These are phyloP conservation scores for Berghia stephanieae DNA, from an alignment of 1,140 invertebrate species.

Conservation along the genomic window DNA sequence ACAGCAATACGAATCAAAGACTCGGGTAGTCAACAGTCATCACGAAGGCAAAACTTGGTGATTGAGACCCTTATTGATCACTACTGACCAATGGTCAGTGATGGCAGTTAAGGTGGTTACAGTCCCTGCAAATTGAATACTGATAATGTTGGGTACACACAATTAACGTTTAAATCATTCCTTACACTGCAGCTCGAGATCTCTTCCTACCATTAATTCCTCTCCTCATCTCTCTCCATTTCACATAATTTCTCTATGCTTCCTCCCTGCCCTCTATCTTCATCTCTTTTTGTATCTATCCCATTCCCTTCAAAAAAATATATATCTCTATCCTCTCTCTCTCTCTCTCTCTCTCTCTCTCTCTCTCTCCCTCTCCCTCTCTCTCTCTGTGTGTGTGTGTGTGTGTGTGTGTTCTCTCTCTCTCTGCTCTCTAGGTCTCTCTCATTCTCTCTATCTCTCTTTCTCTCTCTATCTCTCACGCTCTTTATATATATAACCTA, in stretches of 20 bases:
- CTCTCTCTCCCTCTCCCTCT: background rate
- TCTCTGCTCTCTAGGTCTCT: background rate
- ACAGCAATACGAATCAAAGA: too few species aligned
- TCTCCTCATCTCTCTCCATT: background rate
- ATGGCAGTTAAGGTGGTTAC: too few species aligned
- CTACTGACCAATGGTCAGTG: too few species aligned
- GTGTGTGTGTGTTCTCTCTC: background rate
- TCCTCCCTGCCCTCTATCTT: background rate
- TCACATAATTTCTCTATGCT: background rate
- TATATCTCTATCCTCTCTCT: background rate
- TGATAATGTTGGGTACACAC: too few species aligned
- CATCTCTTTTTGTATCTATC: background rate
- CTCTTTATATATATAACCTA: too few species aligned
- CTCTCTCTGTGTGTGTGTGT: background rate
- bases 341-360: slow-evolving; percentile 18
- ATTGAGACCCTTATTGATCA: too few species aligned
- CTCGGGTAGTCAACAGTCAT: too few species aligned
- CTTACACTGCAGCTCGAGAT: too few species aligned
- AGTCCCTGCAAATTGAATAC: too few species aligned
- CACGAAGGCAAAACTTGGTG: too few species aligned
- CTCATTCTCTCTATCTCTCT: background rate
- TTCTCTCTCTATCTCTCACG: background rate
- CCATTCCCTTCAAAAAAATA: background rate
- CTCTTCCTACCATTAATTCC: background rate
- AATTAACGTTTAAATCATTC: too few species aligned